These are phyloP conservation scores for Cerastis leucographa DNA, from an alignment of 2,888 invertebrate species.

Conservation along the genomic window DNA sequence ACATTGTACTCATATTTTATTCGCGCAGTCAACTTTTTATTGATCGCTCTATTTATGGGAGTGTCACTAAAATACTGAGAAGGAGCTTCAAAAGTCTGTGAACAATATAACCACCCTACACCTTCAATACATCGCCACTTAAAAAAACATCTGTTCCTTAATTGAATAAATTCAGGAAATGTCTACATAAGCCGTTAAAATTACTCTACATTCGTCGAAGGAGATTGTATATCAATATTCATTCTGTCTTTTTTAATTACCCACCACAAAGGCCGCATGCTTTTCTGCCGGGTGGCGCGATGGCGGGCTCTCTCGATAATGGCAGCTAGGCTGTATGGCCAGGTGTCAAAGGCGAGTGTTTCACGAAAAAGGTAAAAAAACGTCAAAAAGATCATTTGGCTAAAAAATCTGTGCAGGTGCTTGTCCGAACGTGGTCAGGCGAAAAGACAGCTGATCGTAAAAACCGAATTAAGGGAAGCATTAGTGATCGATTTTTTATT, in stretches of 20 bases:
- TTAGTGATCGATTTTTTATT: constrained; percentile 68
- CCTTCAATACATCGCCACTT: constrained; percentile 37
- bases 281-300: constrained; percentile 79
- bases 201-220: constrained; percentile 70
- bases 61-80: constrained; percentile 46
- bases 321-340: constrained; percentile 82
- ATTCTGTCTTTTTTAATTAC: constrained; percentile 75
- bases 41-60: constrained; percentile 39
- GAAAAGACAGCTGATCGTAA: constrained; percentile 85
- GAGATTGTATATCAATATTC: constrained; percentile 74
- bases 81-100: constrained; percentile 43
- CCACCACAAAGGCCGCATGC: constrained; percentile 73
- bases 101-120: constrained; percentile 42
- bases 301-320: constrained; percentile 75
- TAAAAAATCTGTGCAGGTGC: constrained; percentile 90
- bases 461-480: constrained; percentile 77
- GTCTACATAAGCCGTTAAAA: constrained; percentile 68
- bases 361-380: constrained; percentile 82
- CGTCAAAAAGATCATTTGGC: constrained; percentile 78
- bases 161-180: constrained; percentile 74
- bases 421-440: constrained; percentile 80
- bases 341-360: constrained; percentile 83
- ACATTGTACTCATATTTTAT: constrained; percentile 54
- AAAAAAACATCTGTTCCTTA: constrained; percentile 68
- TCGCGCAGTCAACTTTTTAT: constrained; percentile 49